Percentiles rank a stretch among this genome's conserved stretches.
Conservation (phyloP, 2,797 vertebrate genomes). For the Hippocampus kuda region DNA sequence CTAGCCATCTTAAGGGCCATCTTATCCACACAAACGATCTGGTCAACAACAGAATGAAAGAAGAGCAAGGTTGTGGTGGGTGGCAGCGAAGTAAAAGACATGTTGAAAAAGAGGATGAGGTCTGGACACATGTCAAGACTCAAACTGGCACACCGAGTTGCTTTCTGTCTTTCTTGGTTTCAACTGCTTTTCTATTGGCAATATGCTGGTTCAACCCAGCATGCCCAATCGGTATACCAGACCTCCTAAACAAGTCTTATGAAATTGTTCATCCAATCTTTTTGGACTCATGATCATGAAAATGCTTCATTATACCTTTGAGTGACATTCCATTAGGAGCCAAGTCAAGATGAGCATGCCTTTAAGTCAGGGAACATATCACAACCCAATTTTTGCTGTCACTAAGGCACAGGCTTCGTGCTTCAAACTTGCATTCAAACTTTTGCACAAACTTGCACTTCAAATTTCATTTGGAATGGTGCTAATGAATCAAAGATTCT, state of each 20-base stretch:
- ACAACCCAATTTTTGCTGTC: not conserved
- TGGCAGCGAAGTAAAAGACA: conserved; percentile 19
- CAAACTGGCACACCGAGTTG: conserved; percentile 3
- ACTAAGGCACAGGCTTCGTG: not conserved
- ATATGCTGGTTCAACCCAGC: not conserved
- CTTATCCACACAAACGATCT: conserved; percentile 65
- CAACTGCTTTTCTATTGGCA: conserved; percentile 18
- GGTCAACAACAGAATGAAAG: conserved; percentile 52
- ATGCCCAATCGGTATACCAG: not conserved
- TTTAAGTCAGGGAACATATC: not conserved
- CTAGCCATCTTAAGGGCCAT: conserved; percentile 62
- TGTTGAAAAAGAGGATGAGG: conserved; percentile 30
- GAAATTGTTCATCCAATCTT: not conserved
- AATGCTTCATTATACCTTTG: not conserved
- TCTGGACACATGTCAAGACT: conserved; percentile 26
- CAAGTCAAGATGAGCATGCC: not conserved
- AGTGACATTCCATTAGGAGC: not conserved
- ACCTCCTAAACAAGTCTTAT: not conserved
- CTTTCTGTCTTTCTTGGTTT: conserved; percentile 22
- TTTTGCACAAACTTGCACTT: not conserved
- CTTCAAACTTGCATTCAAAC: not conserved
- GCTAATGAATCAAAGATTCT: not conserved
- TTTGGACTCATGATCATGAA: not conserved
- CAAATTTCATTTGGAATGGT: not conserved
- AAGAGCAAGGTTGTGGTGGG: conserved; percentile 30